Evolutionary conservation across 2,113 vertebrate species (phyloP).

Genomic region (Suncus etruscus): DNA sequence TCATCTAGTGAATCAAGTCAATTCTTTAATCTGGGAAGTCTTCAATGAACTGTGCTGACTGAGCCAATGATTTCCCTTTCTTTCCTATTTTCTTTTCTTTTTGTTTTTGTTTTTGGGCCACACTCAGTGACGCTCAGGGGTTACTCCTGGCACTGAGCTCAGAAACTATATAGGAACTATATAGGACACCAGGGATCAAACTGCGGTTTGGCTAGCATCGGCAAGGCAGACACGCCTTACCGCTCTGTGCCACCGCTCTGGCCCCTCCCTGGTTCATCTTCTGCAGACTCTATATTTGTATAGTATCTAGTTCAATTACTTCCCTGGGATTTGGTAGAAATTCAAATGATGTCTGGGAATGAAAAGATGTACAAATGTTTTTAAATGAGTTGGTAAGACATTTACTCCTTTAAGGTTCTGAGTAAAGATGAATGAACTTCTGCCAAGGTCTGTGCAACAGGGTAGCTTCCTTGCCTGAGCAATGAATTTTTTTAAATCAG

Average conservation of each 20-base stretch:
- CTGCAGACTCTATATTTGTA: background rate
- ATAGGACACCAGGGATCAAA: no score
- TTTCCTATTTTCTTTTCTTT: no score
- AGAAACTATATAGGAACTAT: no score
- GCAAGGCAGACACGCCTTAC: no score
- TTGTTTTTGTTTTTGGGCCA: no score
- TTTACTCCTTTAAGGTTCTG: background rate
- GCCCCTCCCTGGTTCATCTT: slow-evolving; percentile 16
- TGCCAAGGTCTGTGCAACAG: background rate
- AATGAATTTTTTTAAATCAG: background rate
- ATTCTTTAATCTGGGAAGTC: background rate
- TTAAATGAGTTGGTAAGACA: background rate
- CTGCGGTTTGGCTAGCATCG: no score
- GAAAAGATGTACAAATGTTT: slow-evolving; percentile 14
- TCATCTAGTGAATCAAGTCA: background rate
- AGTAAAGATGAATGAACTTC: slow-evolving; percentile 19
- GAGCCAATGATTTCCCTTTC: background rate
- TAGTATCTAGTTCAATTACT: background rate
- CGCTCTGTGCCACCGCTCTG: no score
- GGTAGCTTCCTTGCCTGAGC: slow-evolving; percentile 14
- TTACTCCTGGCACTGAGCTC: no score
- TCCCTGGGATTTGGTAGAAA: background rate
- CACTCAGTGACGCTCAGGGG: no score
- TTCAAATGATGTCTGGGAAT: background rate
- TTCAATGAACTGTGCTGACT: background rate